Percentiles rank a stretch among this genome's conserved stretches.
These are phyloP conservation scores for Lissonota sp. DNA, from an alignment of 2,888 invertebrate species.

Conservation along the genomic window DNA sequence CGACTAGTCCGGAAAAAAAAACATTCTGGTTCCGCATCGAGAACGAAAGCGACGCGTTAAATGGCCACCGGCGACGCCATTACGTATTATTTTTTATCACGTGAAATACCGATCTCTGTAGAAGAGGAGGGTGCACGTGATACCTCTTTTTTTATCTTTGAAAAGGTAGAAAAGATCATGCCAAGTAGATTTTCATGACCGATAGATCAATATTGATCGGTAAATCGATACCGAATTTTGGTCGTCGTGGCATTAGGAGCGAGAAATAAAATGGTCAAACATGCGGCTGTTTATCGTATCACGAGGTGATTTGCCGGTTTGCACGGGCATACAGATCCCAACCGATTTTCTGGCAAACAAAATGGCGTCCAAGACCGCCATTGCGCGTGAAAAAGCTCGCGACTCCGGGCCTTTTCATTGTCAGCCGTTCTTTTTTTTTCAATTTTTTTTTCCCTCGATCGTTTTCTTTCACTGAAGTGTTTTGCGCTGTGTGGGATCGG, in stretches of 20 bases:
- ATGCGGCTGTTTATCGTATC: constrained; percentile 38
- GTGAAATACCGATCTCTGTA: no score
- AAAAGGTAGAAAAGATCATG: no score
- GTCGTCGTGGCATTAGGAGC: background rate
- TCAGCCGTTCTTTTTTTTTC: no score
- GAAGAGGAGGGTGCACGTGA: no score
- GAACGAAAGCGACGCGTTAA: constrained; percentile 21
- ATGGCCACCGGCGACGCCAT: background rate
- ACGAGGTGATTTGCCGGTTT: background rate
- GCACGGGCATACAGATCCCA: background rate
- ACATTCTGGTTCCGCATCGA: constrained; percentile 59
- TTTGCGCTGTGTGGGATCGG: constrained; percentile 9
- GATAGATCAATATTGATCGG: no score
- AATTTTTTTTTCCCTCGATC: background rate
- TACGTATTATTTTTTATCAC: background rate
- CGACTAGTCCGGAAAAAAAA: constrained; percentile 47
- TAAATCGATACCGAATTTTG: background rate
- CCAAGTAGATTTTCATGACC: no score
- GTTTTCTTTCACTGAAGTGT: constrained; percentile 8
- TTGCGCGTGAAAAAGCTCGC: no score
- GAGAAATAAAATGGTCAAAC: constrained; percentile 31
- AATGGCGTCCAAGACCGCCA: no score
- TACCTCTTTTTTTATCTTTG: no score
- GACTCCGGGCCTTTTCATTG: no score
- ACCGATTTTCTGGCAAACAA: no score